Evolutionary conservation across 2,888 invertebrate species (phyloP), one percentile per base, ranked within the genome.

Genomic region (Embidobia sp.): DNA sequence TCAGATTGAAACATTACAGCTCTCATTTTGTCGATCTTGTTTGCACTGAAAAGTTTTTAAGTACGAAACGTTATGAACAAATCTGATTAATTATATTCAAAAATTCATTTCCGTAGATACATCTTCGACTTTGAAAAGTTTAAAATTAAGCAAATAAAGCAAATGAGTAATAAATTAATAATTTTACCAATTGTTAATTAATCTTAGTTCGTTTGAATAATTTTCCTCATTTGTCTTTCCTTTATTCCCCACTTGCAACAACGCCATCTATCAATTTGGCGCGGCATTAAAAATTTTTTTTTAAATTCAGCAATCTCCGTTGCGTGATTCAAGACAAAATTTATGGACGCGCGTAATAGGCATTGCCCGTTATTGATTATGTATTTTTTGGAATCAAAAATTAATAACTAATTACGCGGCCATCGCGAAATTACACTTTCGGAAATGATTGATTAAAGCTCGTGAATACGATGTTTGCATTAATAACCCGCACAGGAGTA

Each of bases 391-490:
- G n/a, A n/a, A 75, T 75, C 48, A 48, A 16, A 67, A 75, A 75
- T 67, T 75, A 67, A 75, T 67, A 75, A 67, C 53, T 67, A 75
- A 75, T 75, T 75, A 75, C 67, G 13, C 27, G 10, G 44, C 40
- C 46, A 51, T 42, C 40, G 49, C 53, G 67, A 63, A 69, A 75
- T 75, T 75, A 69, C 55, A 69, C 22, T 75, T 75, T 61, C 42
- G 48, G 67, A 55, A 48, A 69, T 75, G 75, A 75, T 69, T 75
- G 75, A 75, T 75, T 75, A 63, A 63, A 69, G 27, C 61, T 75
- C 75, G 53, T 69, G 66, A 63, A 53, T 74, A 53, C 66, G 48
- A 69, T 69, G 75, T 63, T 75, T 69, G 61, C 75, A 55, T 67
- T 69, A 69, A 55, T 63, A 75, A 55, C 49, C 10, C 55, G 67